Conservation (phyloP, 1,140 invertebrate species). For the Geopemphigus sp. region DNA sequence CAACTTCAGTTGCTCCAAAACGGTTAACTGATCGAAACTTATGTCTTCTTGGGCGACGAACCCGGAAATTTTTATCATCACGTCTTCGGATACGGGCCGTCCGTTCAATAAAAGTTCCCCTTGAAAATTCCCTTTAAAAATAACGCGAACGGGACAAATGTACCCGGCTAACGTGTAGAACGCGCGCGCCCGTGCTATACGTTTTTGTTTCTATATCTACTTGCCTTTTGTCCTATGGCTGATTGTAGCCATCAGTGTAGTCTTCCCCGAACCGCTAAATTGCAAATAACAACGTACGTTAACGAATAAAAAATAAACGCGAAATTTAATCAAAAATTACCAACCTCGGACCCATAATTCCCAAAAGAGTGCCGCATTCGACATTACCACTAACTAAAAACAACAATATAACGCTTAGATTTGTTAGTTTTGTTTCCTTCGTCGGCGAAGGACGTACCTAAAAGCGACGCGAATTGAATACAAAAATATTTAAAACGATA, state of each 20-base stretch:
- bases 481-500: no score
- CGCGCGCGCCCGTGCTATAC: no score
- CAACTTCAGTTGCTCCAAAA: conserved; percentile 71
- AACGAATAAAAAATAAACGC: conserved; percentile 27
- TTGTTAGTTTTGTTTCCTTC: no score
- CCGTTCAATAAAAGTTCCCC: conserved; percentile 70
- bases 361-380: conserved; percentile 56
- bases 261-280: conserved; percentile 69
- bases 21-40: conserved; percentile 66
- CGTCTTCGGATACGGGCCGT: conserved; percentile 60
- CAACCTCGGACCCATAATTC: conserved; percentile 59
- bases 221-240: conserved; percentile 64
- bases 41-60: conserved; percentile 73
- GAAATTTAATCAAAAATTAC: conserved; percentile 41
- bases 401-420: neutral
- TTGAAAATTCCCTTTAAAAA: conserved; percentile 57
- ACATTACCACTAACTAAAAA: conserved; percentile 56
- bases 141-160: no score
- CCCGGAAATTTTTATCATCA: conserved; percentile 68
- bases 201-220: no score
- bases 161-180: no score
- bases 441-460: no score
- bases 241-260: conserved; percentile 67
- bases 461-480: no score
- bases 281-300: neutral